Evolutionary conservation across 2,113 vertebrate genomes (phyloP), one percentile per base, ranked within the genome.

Genomic region (Proterorhinus semilunaris): DNA sequence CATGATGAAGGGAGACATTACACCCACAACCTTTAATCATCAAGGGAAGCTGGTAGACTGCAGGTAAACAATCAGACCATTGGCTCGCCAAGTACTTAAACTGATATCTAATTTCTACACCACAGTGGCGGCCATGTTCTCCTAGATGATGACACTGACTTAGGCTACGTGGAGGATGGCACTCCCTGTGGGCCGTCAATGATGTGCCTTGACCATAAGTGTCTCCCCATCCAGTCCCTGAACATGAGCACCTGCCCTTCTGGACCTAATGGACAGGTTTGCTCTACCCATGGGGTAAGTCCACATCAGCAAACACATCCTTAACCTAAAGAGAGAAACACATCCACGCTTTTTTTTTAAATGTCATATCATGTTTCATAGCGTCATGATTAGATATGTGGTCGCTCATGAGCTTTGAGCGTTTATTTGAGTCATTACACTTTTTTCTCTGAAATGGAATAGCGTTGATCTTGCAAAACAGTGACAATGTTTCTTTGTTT

Each of bases 181-280:
- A 95, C 95, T 51, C 97, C 96, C 6, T 99, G 98, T 90, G 98
- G 98, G 86, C 98, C 98, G 65, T 95, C 96, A 10, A 98, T 98
- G 96, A 98, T 99, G 96, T 99, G 98, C 92, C 94, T 98, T 94
- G 96, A 99, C 91, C 95, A 84, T 84, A 98, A 96, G 91, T 99
- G 98, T 94, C 94, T 98, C 76, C 95, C 96, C 83, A 98, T 99
- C 92, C 95, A 96, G 87, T 96, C 94, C 72, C 91, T 98, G 80
- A 99, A 99, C 86, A 95, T 98, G 90, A 99, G 96, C 90, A 95
- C 92, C 86, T 99, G 98, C 87, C 95, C 96, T 53, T 91, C 88
- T 7, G 96, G 95, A 84, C 95, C 94, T 81, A 95, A 94, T 61
- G 93, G 94, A 83, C 96, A 94, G 92, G 94, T 97, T 84, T 99